These are phyloP conservation scores for Enteromius radiatus DNA, from an alignment of 2,797 vertebrate genomes.

Conservation along the genomic window DNA sequence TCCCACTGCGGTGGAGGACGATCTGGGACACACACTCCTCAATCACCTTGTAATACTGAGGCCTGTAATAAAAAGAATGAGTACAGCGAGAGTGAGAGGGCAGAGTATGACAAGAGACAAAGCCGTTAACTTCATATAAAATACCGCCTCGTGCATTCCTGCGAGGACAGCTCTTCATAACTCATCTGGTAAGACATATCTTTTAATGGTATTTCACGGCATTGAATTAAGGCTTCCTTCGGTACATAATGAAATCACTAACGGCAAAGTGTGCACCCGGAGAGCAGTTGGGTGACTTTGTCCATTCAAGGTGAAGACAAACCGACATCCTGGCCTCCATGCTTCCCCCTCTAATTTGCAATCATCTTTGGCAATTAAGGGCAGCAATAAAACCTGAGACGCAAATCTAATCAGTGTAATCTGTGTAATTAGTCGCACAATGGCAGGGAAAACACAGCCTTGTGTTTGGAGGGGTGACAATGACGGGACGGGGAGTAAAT, in stretches of 20 bases:
- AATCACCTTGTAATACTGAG: conserved; percentile 98
- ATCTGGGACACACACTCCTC: conserved; percentile 97
- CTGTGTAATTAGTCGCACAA: conserved; percentile 81
- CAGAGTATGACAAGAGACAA: conserved; percentile 39
- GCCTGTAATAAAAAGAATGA: conserved; percentile 75
- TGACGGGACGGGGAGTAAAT: conserved; percentile 58
- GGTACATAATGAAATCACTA: conserved; percentile 74
- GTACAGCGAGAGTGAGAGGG: neutral
- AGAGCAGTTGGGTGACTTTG: conserved; percentile 60
- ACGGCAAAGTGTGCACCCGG: conserved; percentile 65
- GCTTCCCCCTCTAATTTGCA: conserved; percentile 76
- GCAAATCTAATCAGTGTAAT: conserved; percentile 82
- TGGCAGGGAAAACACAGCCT: conserved; percentile 74
- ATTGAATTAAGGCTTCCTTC: conserved; percentile 75
- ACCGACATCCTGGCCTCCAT: conserved; percentile 58
- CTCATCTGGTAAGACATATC: conserved; percentile 46
- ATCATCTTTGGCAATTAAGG: conserved; percentile 82
- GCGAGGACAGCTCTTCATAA: conserved; percentile 43
- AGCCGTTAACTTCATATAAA: conserved; percentile 50
- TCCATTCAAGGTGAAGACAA: conserved; percentile 80
- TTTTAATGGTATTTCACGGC: conserved; percentile 62
- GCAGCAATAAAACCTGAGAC: conserved; percentile 75
- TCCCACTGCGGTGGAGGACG: conserved; percentile 91
- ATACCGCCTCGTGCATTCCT: conserved; percentile 18
- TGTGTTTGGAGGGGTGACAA: conserved; percentile 69